A percentile compares a stretch with the other conserved stretches of the same genome.
Evolutionary conservation across 2,888 invertebrate species (phyloP).

Genomic region (Lasioglossum leucozonium): DNA sequence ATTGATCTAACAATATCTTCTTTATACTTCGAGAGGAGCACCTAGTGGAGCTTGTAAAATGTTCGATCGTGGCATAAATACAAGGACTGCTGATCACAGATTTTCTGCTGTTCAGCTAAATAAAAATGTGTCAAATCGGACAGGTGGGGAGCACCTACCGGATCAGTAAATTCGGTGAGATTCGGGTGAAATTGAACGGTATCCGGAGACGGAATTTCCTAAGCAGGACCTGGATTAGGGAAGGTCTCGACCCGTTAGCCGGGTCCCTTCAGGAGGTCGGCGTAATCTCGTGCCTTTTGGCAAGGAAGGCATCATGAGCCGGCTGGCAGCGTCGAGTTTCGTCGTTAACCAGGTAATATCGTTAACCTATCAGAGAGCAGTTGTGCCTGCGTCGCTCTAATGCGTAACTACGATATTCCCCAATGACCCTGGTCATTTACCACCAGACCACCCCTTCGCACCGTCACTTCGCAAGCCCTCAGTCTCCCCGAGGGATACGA

Average conservation of each 20-base stretch:
- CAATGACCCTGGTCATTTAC: conserved; percentile 76
- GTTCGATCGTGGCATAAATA: too few relatives aligned
- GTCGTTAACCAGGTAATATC: conserved; percentile 74
- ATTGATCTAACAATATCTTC: too few relatives aligned
- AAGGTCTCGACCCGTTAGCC: not conserved
- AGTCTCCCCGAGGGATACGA: conserved; percentile 63
- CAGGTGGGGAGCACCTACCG: not conserved
- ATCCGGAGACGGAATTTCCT: not conserved
- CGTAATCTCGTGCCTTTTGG: conserved; percentile 61
- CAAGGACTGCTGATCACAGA: too few relatives aligned
- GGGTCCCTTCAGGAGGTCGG: conserved; percentile 32
- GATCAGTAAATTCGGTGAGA: not conserved
- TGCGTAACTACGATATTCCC: conserved; percentile 77
- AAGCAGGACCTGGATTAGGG: not conserved
- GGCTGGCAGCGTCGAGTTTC: conserved; percentile 69
- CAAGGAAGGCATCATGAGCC: conserved; percentile 53
- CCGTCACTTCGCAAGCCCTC: conserved; percentile 68
- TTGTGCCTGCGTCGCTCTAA: conserved; percentile 73
- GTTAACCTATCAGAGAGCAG: conserved; percentile 78
- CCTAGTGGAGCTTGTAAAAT: too few relatives aligned
- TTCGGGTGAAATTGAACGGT: not conserved
- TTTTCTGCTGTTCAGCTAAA: too few relatives aligned
- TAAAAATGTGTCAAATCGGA: too few relatives aligned
- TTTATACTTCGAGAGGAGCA: too few relatives aligned
- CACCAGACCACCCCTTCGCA: conserved; percentile 60